Conservation (phyloP, 2,113 vertebrate species). For the Fregetta grallaria region DNA sequence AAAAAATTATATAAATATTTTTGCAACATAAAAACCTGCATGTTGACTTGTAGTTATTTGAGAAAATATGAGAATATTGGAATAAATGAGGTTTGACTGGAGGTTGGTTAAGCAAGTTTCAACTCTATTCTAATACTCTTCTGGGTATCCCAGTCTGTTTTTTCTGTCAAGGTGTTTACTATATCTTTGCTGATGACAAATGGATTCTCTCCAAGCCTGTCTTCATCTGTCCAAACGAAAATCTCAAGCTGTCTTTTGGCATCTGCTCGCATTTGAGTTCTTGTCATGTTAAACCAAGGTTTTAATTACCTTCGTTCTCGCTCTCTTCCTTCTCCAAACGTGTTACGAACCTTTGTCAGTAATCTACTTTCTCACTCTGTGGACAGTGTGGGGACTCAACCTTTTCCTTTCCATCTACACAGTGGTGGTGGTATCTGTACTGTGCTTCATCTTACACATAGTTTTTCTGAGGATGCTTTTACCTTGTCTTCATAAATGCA, state of each 20-base stretch:
- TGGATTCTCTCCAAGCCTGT: background rate
- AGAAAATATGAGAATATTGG: background rate
- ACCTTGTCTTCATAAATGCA: background rate
- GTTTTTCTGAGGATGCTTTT: background rate
- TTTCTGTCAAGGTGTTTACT: background rate
- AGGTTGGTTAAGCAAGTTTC: background rate
- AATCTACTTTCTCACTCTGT: background rate
- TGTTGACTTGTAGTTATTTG: background rate
- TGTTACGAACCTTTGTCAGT: background rate
- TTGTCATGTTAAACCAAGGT: background rate
- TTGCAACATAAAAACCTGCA: background rate
- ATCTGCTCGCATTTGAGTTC: background rate
- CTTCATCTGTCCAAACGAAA: background rate
- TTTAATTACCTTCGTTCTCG: background rate
- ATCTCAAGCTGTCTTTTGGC: background rate
- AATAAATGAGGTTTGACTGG: background rate
- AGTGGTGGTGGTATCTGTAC: background rate
- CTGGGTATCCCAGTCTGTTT: background rate
- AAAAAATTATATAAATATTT: background rate
- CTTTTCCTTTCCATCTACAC: background rate
- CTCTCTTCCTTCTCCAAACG: background rate
- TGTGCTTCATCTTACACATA: background rate
- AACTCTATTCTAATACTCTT: background rate
- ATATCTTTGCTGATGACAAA: background rate
- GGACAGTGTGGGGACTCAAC: background rate